Evolutionary conservation across 2,888 invertebrate species (phyloP).

Genomic region (Euzetes globulus): DNA sequence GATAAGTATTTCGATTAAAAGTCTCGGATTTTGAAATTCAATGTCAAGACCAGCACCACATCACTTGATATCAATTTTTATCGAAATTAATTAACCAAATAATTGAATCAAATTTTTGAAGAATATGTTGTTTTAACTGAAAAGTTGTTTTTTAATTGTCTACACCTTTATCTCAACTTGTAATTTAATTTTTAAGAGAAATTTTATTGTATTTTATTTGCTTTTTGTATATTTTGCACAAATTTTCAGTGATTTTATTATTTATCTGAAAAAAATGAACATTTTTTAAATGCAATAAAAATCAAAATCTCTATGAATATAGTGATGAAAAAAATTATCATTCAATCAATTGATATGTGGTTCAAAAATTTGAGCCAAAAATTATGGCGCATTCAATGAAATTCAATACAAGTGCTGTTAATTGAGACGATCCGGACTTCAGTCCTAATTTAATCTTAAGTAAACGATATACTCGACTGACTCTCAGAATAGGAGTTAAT

Average conservation of each 20-base stretch:
- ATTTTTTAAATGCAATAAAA: not conserved
- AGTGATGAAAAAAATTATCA: not conserved
- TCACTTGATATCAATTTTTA: too few species aligned
- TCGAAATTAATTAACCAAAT: too few species aligned
- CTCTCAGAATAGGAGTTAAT: too few species aligned
- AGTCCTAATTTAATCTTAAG: not conserved
- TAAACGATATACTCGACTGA: not conserved
- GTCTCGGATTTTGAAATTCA: not conserved
- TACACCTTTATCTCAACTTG: not conserved
- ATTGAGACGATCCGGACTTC: not conserved
- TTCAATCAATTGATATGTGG: not conserved
- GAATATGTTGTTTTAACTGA: not conserved
- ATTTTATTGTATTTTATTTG: conserved; percentile 2
- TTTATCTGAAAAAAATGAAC: not conserved
- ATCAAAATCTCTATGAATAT: too few species aligned
- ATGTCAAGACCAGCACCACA: not conserved
- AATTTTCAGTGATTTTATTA: not conserved
- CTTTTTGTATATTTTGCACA: conserved; percentile 4
- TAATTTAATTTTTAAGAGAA: not conserved
- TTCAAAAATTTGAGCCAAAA: not conserved
- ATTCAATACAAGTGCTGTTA: not conserved
- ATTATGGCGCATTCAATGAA: not conserved
- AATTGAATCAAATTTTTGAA: not conserved
- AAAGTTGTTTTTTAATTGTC: not conserved
- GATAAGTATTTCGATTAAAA: not conserved